A percentile compares a stretch with the other conserved stretches of the same genome.
Evolutionary conservation across 2,113 vertebrate genomes (phyloP).

Genomic region (Vulpes ferrilata): DNA sequence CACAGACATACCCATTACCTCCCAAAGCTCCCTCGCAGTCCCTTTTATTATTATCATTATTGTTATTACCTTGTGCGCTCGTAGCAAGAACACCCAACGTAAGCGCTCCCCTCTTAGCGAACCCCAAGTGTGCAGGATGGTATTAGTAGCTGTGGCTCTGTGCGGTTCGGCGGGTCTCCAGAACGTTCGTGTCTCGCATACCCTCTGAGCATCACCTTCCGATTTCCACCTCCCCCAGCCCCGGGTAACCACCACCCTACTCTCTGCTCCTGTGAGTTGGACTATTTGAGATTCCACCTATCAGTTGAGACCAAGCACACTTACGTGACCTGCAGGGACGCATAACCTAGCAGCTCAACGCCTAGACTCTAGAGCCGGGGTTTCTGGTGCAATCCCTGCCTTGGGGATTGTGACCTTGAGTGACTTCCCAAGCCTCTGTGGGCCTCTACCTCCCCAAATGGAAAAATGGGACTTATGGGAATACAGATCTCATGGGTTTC

Average conservation of each 20-base stretch:
- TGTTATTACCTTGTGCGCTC: background rate
- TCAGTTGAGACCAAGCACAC: background rate
- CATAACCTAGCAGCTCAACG: background rate
- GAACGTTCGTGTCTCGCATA: background rate
- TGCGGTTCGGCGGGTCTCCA: background rate
- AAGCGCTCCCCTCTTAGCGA: background rate
- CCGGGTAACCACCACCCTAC: background rate
- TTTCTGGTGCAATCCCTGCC: background rate
- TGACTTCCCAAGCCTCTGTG: background rate
- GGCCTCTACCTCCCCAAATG: background rate
- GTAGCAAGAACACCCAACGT: background rate
- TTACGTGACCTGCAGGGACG: background rate
- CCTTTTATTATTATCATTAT: background rate
- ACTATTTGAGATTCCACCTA: background rate
- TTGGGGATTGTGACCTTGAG: accelerated
- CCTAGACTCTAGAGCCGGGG: background rate
- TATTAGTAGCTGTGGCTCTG: background rate
- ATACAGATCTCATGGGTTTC: background rate
- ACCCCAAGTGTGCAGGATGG: background rate
- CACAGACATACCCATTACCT: background rate
- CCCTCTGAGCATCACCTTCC: background rate
- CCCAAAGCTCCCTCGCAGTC: background rate
- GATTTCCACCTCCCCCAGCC: background rate
- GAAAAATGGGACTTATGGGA: background rate
- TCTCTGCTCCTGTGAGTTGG: background rate